Conservation (phyloP, 2,113 vertebrate species). For the Vulpes lagopus region DNA sequence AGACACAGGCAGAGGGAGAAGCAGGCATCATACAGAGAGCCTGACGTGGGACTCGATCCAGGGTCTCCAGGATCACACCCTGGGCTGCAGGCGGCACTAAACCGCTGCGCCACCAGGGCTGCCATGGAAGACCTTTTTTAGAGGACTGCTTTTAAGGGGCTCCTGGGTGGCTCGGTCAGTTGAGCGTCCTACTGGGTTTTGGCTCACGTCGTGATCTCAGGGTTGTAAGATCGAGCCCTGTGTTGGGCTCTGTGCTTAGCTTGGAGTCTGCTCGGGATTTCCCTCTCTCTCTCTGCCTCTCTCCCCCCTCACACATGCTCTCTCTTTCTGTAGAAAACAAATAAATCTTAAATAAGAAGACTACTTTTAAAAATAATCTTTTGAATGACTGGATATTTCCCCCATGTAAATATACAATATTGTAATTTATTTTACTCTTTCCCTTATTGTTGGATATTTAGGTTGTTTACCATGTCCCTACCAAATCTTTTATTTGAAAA, state of each 20-base stretch:
- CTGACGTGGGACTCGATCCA: no score
- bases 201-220: neutral
- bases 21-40: no score
- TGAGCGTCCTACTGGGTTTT: neutral
- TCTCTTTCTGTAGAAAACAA: no score
- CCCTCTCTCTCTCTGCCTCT: no score
- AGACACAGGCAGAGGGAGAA: no score
- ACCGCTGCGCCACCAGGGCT: no score
- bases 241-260: no score
- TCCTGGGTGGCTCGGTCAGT: neutral
- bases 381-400: neutral
- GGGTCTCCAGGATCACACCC: no score
- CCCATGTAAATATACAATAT: constrained; percentile 8
- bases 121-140: neutral
- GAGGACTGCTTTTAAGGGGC: neutral
- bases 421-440: constrained; percentile 38
- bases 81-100: no score
- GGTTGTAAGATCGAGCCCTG: neutral
- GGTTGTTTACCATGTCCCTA: neutral
- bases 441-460: neutral
- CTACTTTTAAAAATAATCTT: constrained; percentile 13
- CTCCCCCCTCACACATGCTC: no score
- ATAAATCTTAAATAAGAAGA: neutral
- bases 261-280: no score
- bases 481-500: constrained; percentile 51